phyloP scores from a whole-genome alignment of 2,113 vertebrate species.

The Sarotherodon lohbergeri region DNA sequence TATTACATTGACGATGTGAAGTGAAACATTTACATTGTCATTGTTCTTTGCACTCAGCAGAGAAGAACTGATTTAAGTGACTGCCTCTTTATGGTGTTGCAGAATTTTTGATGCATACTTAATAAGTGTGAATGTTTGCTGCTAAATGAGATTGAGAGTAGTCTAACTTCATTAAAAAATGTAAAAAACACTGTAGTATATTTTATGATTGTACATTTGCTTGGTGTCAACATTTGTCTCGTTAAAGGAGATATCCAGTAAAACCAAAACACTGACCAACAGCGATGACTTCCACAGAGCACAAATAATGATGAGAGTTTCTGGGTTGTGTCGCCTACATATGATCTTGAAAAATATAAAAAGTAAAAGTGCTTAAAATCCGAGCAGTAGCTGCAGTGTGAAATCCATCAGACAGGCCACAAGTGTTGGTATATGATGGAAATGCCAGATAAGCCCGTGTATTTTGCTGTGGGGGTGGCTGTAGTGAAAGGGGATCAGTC shows the following conservation, averaged over 20 bases:
- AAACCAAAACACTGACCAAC: background rate
- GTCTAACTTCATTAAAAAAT: no score
- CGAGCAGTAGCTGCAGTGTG: conserved; percentile 16
- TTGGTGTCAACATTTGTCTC: background rate
- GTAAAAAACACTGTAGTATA: no score
- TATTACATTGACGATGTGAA: background rate
- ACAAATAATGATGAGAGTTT: background rate
- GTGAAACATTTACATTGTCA: background rate
- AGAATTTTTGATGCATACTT: background rate
- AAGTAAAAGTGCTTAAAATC: background rate
- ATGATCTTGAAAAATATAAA: background rate
- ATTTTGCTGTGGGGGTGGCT: conserved; percentile 47
- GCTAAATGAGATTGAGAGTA: background rate
- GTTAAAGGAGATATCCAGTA: background rate
- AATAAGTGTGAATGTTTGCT: background rate
- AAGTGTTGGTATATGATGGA: conserved; percentile 43
- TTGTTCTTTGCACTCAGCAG: background rate
- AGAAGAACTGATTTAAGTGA: background rate
- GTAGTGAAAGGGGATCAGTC: conserved; percentile 65
- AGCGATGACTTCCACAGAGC: background rate
- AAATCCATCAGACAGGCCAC: conserved; percentile 34
- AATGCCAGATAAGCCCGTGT: conserved; percentile 45
- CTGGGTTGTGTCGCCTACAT: background rate
- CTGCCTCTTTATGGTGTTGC: background rate
- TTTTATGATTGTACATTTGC: background rate